Evolutionary conservation across 2,113 vertebrate genomes (phyloP), one percentile per base, ranked within the genome.

Genomic region (Daubentonia madagascariensis): DNA sequence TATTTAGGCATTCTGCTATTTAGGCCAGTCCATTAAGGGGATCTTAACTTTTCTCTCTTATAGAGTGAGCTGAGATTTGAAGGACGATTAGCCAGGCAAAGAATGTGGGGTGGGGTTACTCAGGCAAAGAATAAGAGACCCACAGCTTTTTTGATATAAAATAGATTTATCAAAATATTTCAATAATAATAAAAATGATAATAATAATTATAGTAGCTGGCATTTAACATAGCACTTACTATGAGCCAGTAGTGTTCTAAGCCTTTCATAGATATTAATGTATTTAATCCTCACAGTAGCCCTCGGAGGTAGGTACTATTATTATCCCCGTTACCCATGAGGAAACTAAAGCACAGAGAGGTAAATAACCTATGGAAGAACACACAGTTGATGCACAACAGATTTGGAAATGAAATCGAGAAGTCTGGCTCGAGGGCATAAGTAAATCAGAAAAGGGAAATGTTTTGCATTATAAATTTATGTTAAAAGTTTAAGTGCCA

Each of bases 251-350:
- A 22, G 52, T 30, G 5, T 28, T 61, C 43, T 40, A 23, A 61
- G 43, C 0, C 11, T 80, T 22, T 80, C 30, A 70, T 37, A 84
- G 35, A 52, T 35, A 16, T 22, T 73, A 48, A 30, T 45, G 16
- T 68, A 87, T 90, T 98, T 88, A n/a, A 87, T 88, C 67, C 91
- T 92, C 79, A 83, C 84, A 97, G 95, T 18, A 20, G 20, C 7
- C 17, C 30, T 43, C 40, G 73, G 68, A 95, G 96, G 95, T 96
- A 96, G 40, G 97, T 96, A 23, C 79, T 68, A 5, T 78, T 76
- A 76, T 48, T 37, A 68, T 22, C 5, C 5, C 14, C 54, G 91
- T 68, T 17, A n/a, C 17, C 37, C 57, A 17, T 8, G 80, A 94
- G 50, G 91, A 95, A 86, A 87, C 18, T 0, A 10, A 92, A 87